Evolutionary conservation across 2,113 vertebrate genomes (phyloP), one percentile per base, ranked within the genome.

Genomic region (Erinaceus europaeus): DNA sequence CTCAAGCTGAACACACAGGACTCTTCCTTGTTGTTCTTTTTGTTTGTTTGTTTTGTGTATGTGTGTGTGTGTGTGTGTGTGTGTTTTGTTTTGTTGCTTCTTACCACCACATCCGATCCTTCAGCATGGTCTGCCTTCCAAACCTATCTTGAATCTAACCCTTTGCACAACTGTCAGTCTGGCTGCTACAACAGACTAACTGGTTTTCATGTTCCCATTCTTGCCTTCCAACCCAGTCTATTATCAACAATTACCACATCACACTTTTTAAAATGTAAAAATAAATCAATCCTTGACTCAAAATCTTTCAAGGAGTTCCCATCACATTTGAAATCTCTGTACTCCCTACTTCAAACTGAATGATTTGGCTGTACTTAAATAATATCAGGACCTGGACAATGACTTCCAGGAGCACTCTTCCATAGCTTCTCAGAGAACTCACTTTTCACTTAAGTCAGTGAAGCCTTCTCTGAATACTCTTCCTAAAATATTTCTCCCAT

Each of bases 241-340:
- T 88, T 88, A 36, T 86, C 72, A 85, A 61, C 32, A 71, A 50
- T 18, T 32, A 64, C 21, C 82, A 76, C 29, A 3, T 69, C 5
- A 21, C 52, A 17, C 15, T 74, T 79, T 42, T 71, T 23, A 40
- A 90, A 46, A 59, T 25, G 2, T 50, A 91, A 77, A 50, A 86
- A n/a, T 29, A 34, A 21, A 23, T 68, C 78, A 38, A 40, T 73
- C 18, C 46, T 86, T 52, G 67, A 48, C 34, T 72, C 9, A 65
- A 36, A 90, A 71, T 9, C 25, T 64, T 81, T 89, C 68, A 62
- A 82, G 67, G 23, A 62, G 27, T 76, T 46, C 6, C 52, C 29
- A 46, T 46, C 29, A 57, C 4, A 91, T 32, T 57, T 88, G 69
- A 71, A 91, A 75, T 83, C 65, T 75, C 55, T 90, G 62, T 79